Evolutionary conservation across 2,113 vertebrate genomes (phyloP), one percentile per base, ranked within the genome.

Genomic region (Macquaria ambigua): DNA sequence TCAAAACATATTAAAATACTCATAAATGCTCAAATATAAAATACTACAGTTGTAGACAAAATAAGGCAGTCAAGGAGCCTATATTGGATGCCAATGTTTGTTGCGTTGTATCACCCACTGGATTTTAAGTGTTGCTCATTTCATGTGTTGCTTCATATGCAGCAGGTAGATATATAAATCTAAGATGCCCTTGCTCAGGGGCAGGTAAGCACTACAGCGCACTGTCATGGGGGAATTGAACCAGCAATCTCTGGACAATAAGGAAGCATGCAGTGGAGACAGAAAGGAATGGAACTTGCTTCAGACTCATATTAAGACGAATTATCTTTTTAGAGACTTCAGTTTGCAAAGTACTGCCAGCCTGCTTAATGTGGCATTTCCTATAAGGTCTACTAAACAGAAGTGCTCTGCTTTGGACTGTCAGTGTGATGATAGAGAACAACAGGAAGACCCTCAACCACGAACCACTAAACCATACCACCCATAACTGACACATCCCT

Each of bases 371-470:
- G 43, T 10, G 21, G 46, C 8, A 39, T 53, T 77, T 66, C 37
- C 21, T 14, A 8, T 28, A 15, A 14, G 3, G 18, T 48, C 52
- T 68, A 16, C 25, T n/a, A 6, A 68, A 5, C 52, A 8, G 18
- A 31, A 3, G 23, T 37, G 43, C 28, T 52, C 21, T 16, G 6
- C 37, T 43, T 3, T 31, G 52, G 52, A 58, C 39, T 28, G 15
- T 31, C 6, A 61, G 25, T 48, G 7, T 34, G 25, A 23, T n/a
- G 20, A 39, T 2, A 12, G 31, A 67, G 50, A 55, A 79, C 15
- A 59, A 78, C 64, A 79, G 77, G 77, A 79, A 59, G 28, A 34
- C 64, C 20, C 18, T 18, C 18, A 58, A 31, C 77, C 66, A 50
- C 77, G 59, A 79, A 37, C 39, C 9, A 1, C 28, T 50, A 4